phyloP scores from a whole-genome alignment of 1,140 invertebrate genomes.

The Pseudachorutes palmiensis region DNA sequence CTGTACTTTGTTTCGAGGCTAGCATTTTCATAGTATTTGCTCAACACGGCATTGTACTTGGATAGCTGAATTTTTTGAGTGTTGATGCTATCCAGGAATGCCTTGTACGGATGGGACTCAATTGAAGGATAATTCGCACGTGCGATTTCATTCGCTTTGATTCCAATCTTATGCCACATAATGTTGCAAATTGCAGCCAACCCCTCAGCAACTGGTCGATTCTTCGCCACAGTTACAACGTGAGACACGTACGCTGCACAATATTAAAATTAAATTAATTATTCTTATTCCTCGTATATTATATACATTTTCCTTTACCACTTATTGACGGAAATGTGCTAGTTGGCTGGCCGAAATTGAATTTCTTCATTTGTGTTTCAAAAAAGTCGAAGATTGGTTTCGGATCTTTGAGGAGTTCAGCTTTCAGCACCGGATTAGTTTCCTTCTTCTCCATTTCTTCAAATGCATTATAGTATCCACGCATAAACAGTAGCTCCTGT shows the following conservation, averaged over 20 bases:
- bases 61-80: not conserved
- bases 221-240: not conserved
- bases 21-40: not conserved
- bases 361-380: not conserved
- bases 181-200: not conserved
- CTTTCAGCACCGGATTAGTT: not conserved
- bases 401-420: not conserved
- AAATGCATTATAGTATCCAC: constrained; percentile 14
- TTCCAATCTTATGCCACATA: not conserved
- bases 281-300: not conserved
- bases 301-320: not conserved
- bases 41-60: not conserved
- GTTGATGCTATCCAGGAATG: no score
- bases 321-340: not conserved
- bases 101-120: not conserved
- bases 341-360: not conserved
- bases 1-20: not conserved
- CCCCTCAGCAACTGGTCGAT: not conserved
- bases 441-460: constrained; percentile 9
- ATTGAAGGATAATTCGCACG: not conserved
- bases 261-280: not conserved
- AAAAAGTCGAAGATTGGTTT: not conserved
- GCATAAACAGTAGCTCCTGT: constrained; percentile 18
- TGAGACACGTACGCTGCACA: no score
- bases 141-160: not conserved